Percentiles rank a stretch among this genome's conserved stretches.
Evolutionary conservation across 30 jellyfish, hydroid and myxozoan genomes (phyloP).

Genomic region (Chrysaora quinquecirrha): DNA sequence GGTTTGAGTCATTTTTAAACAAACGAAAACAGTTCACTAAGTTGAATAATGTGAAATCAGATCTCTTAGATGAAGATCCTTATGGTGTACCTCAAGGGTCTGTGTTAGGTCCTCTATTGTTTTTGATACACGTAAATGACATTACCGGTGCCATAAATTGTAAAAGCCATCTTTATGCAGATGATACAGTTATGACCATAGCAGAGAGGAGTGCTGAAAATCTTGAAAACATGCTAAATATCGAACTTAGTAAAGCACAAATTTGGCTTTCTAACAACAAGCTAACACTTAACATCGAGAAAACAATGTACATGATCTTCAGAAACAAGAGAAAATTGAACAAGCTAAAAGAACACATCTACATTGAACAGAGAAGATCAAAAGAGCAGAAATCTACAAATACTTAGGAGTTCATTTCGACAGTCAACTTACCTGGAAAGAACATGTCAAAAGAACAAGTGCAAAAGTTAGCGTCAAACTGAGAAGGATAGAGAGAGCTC

Average conservation of each 20-base stretch:
- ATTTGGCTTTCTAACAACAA: constrained; percentile 19
- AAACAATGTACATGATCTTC: constrained; percentile 15
- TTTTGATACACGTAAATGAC: constrained; percentile 5
- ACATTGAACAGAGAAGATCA: constrained; percentile 4
- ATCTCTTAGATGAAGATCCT: constrained; percentile 31
- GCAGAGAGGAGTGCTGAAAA: constrained; percentile 44
- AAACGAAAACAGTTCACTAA: constrained; percentile 9
- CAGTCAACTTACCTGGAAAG: constrained; percentile 14
- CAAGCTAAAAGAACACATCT: constrained; percentile 33
- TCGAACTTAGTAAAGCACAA: constrained; percentile 30
- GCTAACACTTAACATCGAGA: constrained; percentile 38
- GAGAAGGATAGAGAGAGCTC: constrained; percentile 4
- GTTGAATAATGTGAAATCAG: constrained; percentile 49
- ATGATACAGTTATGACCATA: constrained; percentile 31
- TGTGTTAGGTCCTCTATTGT: constrained; percentile 30
- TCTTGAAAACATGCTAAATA: constrained; percentile 33
- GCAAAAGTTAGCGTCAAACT: constrained; percentile 16
- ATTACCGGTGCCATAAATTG: constrained; percentile 25
- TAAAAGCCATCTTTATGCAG: constrained; percentile 50
- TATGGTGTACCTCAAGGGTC: constrained; percentile 39
- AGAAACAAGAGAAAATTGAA: constrained; percentile 4
- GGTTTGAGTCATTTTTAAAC: constrained; percentile 44
- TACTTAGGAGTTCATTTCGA: constrained; percentile 25
- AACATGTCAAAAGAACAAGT: neutral
- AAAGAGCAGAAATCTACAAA: constrained; percentile 26